These are phyloP conservation scores for Ceyx erithaca DNA, from an alignment of 2,797 vertebrate genomes.

Conservation along the genomic window DNA sequence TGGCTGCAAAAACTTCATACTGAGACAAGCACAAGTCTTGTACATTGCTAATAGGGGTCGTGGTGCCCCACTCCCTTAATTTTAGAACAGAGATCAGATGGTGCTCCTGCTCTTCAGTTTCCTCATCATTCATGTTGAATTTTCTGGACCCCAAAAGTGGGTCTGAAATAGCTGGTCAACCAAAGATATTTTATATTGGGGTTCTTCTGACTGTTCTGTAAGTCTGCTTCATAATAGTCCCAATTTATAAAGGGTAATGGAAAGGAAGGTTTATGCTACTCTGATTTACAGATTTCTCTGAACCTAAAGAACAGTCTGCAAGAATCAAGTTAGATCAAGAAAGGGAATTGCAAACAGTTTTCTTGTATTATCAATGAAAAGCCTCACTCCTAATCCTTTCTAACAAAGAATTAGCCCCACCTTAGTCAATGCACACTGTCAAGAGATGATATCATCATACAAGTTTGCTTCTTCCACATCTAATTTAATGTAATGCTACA, in stretches of 20 bases:
- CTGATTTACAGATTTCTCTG: not conserved
- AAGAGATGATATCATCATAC: slow-evolving; percentile 26
- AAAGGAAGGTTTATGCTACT: not conserved
- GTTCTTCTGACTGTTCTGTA: not conserved
- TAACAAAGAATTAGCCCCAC: not conserved
- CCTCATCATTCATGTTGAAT: not conserved
- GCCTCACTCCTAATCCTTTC: not conserved
- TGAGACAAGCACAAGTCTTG: not conserved
- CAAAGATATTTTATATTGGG: not conserved
- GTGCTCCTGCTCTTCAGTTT: not conserved
- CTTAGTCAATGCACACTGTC: not conserved
- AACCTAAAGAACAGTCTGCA: not conserved
- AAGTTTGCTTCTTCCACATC: slow-evolving; percentile 21
- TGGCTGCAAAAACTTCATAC: not conserved
- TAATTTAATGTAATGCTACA: slow-evolving; percentile 56
- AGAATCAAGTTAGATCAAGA: not conserved
- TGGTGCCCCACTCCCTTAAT: too few relatives aligned
- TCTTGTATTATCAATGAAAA: not conserved
- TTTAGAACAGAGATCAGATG: not conserved
- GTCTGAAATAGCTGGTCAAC: not conserved
- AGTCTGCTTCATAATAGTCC: not conserved
- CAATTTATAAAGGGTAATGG: not conserved
- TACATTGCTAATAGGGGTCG: not conserved
- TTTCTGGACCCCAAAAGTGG: not conserved
- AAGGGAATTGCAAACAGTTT: not conserved